phyloP scores from a whole-genome alignment of 2,113 vertebrate genomes.

The Rhinolophus sinicus region DNA sequence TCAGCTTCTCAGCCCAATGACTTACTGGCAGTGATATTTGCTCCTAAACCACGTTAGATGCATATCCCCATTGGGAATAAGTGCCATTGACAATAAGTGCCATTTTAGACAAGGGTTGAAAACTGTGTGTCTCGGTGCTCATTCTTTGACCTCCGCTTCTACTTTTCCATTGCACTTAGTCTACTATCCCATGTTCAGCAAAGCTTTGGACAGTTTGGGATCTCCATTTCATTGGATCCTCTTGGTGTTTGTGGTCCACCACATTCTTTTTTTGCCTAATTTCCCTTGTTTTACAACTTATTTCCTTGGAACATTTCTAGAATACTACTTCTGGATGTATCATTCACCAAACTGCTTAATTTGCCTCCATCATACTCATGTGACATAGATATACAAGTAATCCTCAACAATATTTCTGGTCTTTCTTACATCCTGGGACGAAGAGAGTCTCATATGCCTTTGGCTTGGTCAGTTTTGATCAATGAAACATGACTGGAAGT shows the following conservation, averaged over 20 bases:
- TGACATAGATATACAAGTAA: too few relatives aligned
- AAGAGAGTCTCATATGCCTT: accelerated
- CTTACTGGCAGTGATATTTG: constrained; percentile 1
- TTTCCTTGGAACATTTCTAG: not conserved
- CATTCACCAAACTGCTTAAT: not conserved
- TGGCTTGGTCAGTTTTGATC: not conserved
- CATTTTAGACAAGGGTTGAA: not conserved
- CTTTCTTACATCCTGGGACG: not conserved
- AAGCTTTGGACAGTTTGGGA: not conserved
- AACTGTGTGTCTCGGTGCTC: not conserved
- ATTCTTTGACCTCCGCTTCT: not conserved
- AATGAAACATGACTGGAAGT: not conserved
- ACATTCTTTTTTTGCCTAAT: not conserved
- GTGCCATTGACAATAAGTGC: not conserved
- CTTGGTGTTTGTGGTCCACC: not conserved
- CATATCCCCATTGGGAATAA: not conserved
- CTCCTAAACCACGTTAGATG: not conserved
- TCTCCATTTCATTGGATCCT: not conserved
- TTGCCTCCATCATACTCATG: not conserved
- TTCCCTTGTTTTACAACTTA: not conserved
- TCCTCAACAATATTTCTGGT: not conserved
- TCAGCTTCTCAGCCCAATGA: not conserved
- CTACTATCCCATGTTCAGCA: not conserved
- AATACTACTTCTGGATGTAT: not conserved
- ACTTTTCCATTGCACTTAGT: not conserved